Percentiles rank a stretch among this genome's conserved stretches.
phyloP scores from a whole-genome alignment of 2,113 vertebrate genomes.

The Myrmophylax atrothorax region DNA sequence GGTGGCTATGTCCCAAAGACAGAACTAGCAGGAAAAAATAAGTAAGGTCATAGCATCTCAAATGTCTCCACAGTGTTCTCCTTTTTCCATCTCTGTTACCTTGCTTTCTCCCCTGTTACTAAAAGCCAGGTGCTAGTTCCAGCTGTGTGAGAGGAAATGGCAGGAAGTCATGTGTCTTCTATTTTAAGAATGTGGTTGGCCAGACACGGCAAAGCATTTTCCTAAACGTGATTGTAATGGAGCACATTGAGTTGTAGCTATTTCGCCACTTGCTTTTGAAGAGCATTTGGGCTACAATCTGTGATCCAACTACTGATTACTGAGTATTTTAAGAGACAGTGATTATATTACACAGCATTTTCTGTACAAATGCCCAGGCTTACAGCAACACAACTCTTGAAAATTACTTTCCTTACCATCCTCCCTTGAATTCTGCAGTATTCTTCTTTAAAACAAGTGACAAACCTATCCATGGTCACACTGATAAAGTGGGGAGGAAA shows the following conservation, averaged over 20 bases:
- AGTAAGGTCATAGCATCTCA: not conserved
- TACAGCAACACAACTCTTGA: not conserved
- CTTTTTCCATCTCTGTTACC: not conserved
- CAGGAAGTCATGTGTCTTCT: not conserved
- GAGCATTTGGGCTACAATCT: not conserved
- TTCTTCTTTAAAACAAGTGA: not conserved
- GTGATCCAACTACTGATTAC: not conserved
- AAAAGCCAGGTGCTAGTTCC: not conserved
- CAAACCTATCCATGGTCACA: not conserved
- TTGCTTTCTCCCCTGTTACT: not conserved
- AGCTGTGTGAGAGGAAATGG: not conserved
- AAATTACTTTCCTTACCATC: not conserved
- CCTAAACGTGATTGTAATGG: not conserved
- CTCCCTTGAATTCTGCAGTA: not conserved
- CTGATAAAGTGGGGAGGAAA: not conserved
- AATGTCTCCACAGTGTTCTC: not conserved
- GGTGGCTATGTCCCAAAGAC: not conserved
- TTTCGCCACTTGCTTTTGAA: not conserved
- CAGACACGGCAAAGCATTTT: not conserved
- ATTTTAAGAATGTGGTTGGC: not conserved
- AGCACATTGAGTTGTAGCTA: not conserved
- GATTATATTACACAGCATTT: not conserved
- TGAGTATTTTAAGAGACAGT: not conserved
- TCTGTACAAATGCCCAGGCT: not conserved
- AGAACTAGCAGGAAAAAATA: not conserved